Evolutionary conservation across 1,140 invertebrate genomes (phyloP).

Genomic region (Pogonognathellus flavescens): DNA sequence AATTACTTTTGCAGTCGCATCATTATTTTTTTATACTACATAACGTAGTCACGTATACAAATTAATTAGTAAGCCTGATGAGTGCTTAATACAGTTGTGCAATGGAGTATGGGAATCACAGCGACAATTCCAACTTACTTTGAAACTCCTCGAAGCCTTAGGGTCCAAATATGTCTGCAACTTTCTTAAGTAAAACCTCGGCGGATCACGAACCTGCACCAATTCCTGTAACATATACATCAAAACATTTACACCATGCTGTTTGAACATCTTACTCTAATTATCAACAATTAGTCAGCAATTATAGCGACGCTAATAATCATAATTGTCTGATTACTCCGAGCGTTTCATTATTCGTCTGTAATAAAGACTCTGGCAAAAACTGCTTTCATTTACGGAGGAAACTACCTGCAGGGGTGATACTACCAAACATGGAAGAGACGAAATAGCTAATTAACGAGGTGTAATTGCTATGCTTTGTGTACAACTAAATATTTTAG

Average conservation of each 20-base stretch:
- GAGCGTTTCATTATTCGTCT: neutral
- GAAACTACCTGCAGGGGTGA: neutral
- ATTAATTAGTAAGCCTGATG: too few relatives aligned
- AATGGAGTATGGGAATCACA: too few relatives aligned
- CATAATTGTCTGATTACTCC: neutral
- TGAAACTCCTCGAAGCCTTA: conserved; percentile 92
- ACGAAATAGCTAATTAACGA: conserved; percentile 33
- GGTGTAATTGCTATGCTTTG: neutral
- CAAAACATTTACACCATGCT: conserved; percentile 45
- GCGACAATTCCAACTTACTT: conserved; percentile 76
- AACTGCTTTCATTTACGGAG: conserved; percentile 1
- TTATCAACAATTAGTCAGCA: conserved; percentile 30
- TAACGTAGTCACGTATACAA: too few relatives aligned
- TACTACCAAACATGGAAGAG: conserved; percentile 4
- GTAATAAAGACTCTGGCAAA: neutral
- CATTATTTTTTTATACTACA: too few relatives aligned
- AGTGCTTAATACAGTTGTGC: too few relatives aligned
- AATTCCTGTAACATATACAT: conserved; percentile 81
- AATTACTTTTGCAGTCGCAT: too few relatives aligned
- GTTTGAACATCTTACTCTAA: neutral
- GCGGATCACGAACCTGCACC: conserved; percentile 96
- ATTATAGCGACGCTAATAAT: neutral
- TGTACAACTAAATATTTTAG: neutral
- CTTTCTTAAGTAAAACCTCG: conserved; percentile 93
- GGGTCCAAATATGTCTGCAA: conserved; percentile 95